These are phyloP conservation scores for Semnornis frantzii DNA, from an alignment of 2,113 vertebrate genomes.

Conservation along the genomic window DNA sequence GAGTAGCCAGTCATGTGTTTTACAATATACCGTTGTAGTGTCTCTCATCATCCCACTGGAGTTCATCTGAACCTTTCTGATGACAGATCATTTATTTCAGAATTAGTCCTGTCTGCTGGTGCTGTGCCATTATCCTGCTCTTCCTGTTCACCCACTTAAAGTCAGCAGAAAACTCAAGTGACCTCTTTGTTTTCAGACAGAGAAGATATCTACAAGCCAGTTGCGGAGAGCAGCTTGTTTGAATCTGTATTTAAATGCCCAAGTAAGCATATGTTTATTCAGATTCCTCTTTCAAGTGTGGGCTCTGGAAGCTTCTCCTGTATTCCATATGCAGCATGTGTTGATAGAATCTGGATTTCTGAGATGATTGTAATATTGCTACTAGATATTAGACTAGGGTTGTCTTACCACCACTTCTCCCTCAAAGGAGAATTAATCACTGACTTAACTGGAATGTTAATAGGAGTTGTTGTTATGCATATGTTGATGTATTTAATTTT, in stretches of 20 bases:
- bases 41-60: not conserved
- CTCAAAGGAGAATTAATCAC: slow-evolving; percentile 48
- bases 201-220: not conserved
- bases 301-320: not conserved
- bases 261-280: slow-evolving; percentile 8
- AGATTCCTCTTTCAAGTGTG: slow-evolving; percentile 23
- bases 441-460: slow-evolving; percentile 21
- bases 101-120: not conserved
- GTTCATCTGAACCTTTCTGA: not conserved
- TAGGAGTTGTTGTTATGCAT: slow-evolving; percentile 8
- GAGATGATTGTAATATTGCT: not conserved
- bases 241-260: slow-evolving; percentile 16
- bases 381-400: not conserved
- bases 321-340: not conserved
- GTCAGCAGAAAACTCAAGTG: not conserved
- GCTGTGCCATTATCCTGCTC: not conserved
- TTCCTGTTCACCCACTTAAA: not conserved
- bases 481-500: slow-evolving; percentile 28
- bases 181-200: not conserved
- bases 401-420: not conserved
- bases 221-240: not conserved
- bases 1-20: not conserved
- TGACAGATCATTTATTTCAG: not conserved
- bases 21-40: not conserved
- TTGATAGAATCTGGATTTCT: slow-evolving; percentile 15